Evolutionary conservation across 2,797 vertebrate species (phyloP), one percentile per base, ranked within the genome.

Genomic region (Hydrocynus forskahlii): DNA sequence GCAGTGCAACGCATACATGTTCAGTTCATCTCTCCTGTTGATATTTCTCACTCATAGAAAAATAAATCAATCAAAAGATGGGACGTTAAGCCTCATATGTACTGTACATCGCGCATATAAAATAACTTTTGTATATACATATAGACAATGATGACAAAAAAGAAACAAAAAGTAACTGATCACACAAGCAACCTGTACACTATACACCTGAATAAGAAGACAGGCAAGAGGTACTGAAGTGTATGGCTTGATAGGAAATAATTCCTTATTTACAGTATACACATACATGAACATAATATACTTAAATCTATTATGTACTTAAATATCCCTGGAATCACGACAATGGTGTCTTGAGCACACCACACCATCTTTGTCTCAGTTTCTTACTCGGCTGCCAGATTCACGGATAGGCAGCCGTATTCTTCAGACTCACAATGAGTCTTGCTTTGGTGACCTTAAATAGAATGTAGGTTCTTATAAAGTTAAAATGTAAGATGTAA

Each of bases 171-270:
- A 63, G 52, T 13, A 80, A 21, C 63, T 10, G 81, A 89, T 76
- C 75, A 45, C 52, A 92, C 91, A 92, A 91, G 86, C 88, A 86
- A 92, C 90, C 92, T 95, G 90, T 94, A 95, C 92, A 94, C 92
- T 93, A 89, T 90, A 93, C 92, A 95, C 94, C 94, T 94, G 94
- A 93, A 93, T 90, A 91, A 88, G 86, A 91, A 91, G 91, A 93
- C 93, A 94, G 93, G 92, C 74, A 88, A 93, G 95, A 95, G 95
- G 95, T 95, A 95, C 94, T 95, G 89, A 93, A 94, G 93, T 95
- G 94, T 95, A 95, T 95, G 95, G 95, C 95, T 95, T 95, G 89
- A 91, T 94, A 92, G 91, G 92, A 90, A 93, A 92, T 85, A 88
- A 86, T 88, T 91, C 85, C 85, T 92, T 92, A 90, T 94, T 91